Evolutionary conservation across 2,797 vertebrate genomes (phyloP).

Genomic region (Gallinago nigripennis): DNA sequence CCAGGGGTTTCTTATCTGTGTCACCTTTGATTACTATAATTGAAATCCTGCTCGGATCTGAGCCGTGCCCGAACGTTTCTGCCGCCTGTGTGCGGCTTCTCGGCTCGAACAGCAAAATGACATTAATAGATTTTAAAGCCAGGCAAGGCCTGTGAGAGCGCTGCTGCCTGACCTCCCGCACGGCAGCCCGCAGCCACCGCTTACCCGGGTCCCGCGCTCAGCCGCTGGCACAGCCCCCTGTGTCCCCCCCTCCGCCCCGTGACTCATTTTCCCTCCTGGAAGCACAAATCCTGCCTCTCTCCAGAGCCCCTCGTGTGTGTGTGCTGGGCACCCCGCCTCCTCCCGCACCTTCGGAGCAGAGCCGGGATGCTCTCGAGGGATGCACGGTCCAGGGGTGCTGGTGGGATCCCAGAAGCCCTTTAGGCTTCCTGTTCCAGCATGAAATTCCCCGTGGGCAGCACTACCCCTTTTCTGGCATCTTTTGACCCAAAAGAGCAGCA

Average conservation of each 20-base stretch:
- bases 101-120: constrained; percentile 17
- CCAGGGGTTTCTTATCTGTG: constrained; percentile 64
- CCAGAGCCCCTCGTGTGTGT: neutral
- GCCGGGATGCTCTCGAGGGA: rapidly evolving
- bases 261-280: constrained; percentile 27
- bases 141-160: constrained; percentile 14
- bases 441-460: neutral
- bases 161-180: constrained; percentile 26
- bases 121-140: constrained; percentile 52
- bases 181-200: constrained; percentile 4
- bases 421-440: neutral
- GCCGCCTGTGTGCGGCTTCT: constrained; percentile 41
- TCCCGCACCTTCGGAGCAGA: neutral
- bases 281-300: constrained; percentile 15
- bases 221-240: neutral
- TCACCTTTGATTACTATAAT: constrained; percentile 66
- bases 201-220: neutral
- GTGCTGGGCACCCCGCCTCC: neutral
- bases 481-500: neutral
- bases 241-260: neutral
- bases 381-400: neutral
- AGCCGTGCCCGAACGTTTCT: neutral
- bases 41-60: constrained; percentile 68
- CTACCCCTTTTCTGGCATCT: neutral
- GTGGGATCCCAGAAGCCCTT: neutral